Base-by-base conservation (phyloP, 2,113 vertebrate genomes). In the Microcebus tavaratra region DNA sequence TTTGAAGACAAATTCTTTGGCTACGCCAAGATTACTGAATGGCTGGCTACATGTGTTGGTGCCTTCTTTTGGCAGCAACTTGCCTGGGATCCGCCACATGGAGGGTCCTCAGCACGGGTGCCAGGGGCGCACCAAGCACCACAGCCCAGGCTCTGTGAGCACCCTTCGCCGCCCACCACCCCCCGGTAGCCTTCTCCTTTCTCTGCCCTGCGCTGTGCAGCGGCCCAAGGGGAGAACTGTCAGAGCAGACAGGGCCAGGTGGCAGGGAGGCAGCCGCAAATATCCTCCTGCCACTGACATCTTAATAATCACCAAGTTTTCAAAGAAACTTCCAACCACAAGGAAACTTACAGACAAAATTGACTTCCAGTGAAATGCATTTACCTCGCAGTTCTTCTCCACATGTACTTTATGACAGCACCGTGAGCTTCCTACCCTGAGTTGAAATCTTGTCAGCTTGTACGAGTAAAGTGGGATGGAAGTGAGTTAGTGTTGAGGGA, bases 261-360 rank as follows among this genome's bases (percentile, higher is more conserved):
- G 50, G 80, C 90, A 27, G 65, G 72, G 48, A 94, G 63, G 70
- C 79, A 75, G 90, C 29, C 0, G 88, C 76, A 68, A 91, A 65
- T 48, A 73, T 55, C 50, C 63, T 50, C 80, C 90, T 75, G 63
- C 95, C 63, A 31, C 87, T 91, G 91, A 96, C 82, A 85, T 98
- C 96, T 95, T 92, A 90, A 97, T 95, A 82, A 93, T 83, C 95
- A 82, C 79, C 76, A 94, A 91, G 94, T 95, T 97, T 93, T 95
- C 96, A 97, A 94, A 94, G 97, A 97, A 94, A 97, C 96, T 97
- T 96, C 88, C 90, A 94, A 84, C 79, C 94, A 89, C 50, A 90
- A 78, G 79, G 79, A 97, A 96, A 97, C 95, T 97, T 97, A 75
- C 63, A 95, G 68, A 91, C 87, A 88, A 97, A 96, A 96, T 2